Percentiles rank a stretch among this genome's conserved stretches.
These are phyloP conservation scores for Leptinotarsa haldemani DNA, from an alignment of 2,888 invertebrate species.

Conservation along the genomic window DNA sequence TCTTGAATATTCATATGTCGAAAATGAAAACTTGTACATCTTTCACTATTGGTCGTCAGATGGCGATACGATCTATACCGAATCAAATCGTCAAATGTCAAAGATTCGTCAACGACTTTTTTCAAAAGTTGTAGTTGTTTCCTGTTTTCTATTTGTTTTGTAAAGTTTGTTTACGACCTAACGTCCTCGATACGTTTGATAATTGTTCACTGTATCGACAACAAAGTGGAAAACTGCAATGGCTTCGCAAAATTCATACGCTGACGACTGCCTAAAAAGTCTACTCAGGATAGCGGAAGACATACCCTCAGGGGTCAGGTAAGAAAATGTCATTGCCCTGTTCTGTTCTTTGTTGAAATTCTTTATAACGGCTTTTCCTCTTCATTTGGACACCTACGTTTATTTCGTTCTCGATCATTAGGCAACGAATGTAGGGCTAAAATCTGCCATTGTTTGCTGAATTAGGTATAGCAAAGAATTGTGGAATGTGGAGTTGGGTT, in stretches of 20 bases:
- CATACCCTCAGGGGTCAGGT: slow-evolving; percentile 56
- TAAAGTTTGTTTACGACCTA: slow-evolving; percentile 9
- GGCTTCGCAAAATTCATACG: slow-evolving; percentile 29
- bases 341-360: slow-evolving; percentile 57
- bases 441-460: slow-evolving; percentile 7
- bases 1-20: background rate
- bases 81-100: slow-evolving; percentile 21
- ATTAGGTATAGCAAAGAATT: slow-evolving; percentile 28
- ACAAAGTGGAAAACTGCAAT: slow-evolving; percentile 24
- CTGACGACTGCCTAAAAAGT: slow-evolving; percentile 35
- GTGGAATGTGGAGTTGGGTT: slow-evolving; percentile 57
- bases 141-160: slow-evolving; percentile 19
- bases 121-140: slow-evolving; percentile 26
- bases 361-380: slow-evolving; percentile 55
- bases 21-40: background rate
- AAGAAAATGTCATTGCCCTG: slow-evolving; percentile 60
- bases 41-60: background rate
- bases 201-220: slow-evolving; percentile 15
- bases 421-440: slow-evolving; percentile 28
- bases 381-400: slow-evolving; percentile 50
- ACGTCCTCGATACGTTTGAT: background rate
- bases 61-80: background rate
- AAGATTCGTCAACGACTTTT: slow-evolving; percentile 28
- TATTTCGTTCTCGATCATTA: slow-evolving; percentile 39
- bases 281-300: slow-evolving; percentile 50